These are phyloP conservation scores for Peromyscus eremicus DNA, from an alignment of 2,797 vertebrate genomes.

Conservation along the genomic window DNA sequence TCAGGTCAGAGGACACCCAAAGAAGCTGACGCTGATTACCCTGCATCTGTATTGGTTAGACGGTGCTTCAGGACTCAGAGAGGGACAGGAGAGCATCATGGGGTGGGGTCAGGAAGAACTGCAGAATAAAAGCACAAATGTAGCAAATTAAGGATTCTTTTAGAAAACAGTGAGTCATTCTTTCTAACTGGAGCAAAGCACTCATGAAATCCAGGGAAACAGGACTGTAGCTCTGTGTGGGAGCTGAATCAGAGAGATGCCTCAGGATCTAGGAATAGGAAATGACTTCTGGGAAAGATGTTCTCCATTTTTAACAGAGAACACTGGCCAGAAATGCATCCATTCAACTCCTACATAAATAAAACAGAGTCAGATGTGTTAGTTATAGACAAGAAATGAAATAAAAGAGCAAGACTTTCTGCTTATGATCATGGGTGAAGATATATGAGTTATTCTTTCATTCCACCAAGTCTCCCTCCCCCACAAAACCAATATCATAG, in stretches of 20 bases:
- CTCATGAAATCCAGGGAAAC: neutral
- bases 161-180: neutral
- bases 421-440: neutral
- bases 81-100: neutral
- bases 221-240: neutral
- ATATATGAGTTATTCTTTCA: neutral
- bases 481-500: neutral
- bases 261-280: neutral
- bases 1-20: neutral
- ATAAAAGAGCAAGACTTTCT: neutral
- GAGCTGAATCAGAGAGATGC: neutral
- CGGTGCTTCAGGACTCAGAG: neutral
- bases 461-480: neutral
- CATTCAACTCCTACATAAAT: neutral
- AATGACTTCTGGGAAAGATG: neutral
- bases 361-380: neutral
- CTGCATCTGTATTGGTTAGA: neutral
- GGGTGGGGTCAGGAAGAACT: neutral
- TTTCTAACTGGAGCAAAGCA: neutral
- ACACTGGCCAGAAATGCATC: neutral
- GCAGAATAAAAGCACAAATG: neutral
- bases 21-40: neutral
- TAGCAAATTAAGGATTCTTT: slow-evolving; percentile 4
- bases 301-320: neutral
- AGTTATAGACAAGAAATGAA: neutral